phyloP scores from a whole-genome alignment of 1,140 invertebrate species.

The Apis laboriosa region DNA sequence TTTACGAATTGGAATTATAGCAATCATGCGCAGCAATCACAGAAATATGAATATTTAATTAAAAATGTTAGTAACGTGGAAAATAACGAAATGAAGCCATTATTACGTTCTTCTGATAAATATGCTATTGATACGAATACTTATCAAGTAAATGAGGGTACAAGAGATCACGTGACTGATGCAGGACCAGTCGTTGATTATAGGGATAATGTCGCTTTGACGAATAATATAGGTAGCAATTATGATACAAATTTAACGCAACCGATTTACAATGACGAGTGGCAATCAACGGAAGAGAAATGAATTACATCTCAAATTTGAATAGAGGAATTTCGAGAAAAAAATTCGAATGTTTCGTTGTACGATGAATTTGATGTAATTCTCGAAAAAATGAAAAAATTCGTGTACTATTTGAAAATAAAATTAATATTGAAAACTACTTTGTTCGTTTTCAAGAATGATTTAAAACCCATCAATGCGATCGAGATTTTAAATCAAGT shows the following conservation, averaged over 20 bases:
- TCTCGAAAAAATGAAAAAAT: neutral
- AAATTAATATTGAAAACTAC: neutral
- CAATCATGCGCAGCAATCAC: neutral
- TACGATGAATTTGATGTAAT: constrained; percentile 12
- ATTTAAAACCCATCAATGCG: neutral
- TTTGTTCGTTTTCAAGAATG: neutral
- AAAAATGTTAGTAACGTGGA: neutral
- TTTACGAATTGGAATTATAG: constrained; percentile 19
- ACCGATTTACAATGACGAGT: constrained; percentile 31
- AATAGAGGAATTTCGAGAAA: neutral
- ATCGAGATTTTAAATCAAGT: neutral
- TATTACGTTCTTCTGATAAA: neutral
- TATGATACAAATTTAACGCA: neutral
- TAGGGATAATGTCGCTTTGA: neutral
- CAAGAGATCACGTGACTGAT: neutral
- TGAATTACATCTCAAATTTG: neutral
- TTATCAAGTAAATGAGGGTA: neutral
- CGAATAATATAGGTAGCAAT: neutral
- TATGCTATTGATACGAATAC: neutral
- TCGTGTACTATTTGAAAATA: constrained; percentile 3
- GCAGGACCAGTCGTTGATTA: neutral
- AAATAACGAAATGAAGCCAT: neutral
- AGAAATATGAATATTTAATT: neutral
- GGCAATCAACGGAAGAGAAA: constrained; percentile 42
- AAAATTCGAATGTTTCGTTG: neutral